These are phyloP conservation scores for Muscidifurax raptorellus DNA, from an alignment of 1,140 invertebrate genomes.

Conservation along the genomic window DNA sequence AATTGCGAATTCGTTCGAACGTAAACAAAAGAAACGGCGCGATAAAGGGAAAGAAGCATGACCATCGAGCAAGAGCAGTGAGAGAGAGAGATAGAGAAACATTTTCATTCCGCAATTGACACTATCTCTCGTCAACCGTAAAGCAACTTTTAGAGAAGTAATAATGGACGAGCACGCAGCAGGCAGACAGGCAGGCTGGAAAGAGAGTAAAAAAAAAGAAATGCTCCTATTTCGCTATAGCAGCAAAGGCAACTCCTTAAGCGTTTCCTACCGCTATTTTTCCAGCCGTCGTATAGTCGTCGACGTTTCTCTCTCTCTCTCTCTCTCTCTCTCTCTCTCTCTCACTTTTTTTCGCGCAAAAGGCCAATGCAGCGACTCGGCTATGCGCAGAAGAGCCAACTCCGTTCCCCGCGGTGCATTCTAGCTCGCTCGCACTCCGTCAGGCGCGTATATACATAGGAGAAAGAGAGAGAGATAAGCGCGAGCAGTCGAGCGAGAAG, in stretches of 20 bases:
- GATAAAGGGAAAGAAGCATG: conserved; percentile 48
- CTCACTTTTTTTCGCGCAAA: not conserved
- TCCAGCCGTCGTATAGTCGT: conserved; percentile 23
- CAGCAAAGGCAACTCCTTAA: conserved; percentile 25
- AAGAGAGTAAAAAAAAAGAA: conserved; percentile 13
- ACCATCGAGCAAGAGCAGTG: conserved; percentile 6
- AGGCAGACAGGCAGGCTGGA: not conserved
- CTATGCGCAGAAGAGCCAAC: conserved; percentile 31
- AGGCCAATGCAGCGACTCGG: conserved; percentile 15
- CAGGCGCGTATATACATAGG: conserved; percentile 17
- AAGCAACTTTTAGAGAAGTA: conserved; percentile 51
- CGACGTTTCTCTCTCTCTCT: conserved; percentile 23
- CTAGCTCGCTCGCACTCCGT: conserved; percentile 8
- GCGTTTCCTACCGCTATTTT: conserved; percentile 45
- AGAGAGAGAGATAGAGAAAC: conserved; percentile 54
- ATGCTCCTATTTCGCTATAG: conserved; percentile 24
- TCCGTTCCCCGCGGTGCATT: conserved; percentile 42
- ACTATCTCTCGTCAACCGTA: conserved; percentile 44
- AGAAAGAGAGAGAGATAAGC: conserved; percentile 44
- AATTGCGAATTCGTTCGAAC: conserved; percentile 44
- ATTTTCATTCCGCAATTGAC: conserved; percentile 51
- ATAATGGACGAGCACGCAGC: conserved; percentile 37
- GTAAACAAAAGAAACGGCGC: conserved; percentile 47
- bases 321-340: not conserved
- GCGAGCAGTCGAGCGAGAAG: conserved; percentile 51